These are phyloP conservation scores for Ostrea denselamellosa DNA, from an alignment of 1,140 invertebrate species.

Conservation along the genomic window DNA sequence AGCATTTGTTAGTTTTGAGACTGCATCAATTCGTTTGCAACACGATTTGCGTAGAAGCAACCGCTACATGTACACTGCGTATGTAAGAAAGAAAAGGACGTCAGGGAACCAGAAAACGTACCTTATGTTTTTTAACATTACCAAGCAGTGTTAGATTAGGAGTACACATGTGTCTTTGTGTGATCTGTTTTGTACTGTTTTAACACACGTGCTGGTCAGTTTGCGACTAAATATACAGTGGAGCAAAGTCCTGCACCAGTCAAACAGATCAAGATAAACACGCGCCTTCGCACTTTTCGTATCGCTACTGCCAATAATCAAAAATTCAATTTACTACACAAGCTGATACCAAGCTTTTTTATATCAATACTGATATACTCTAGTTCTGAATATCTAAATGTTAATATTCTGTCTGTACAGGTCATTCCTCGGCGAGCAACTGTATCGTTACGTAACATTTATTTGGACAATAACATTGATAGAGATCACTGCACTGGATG, in stretches of 20 bases:
- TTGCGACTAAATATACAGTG: too few relatives aligned
- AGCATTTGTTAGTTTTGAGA: not conserved
- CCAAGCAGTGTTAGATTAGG: too few relatives aligned
- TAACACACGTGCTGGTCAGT: too few relatives aligned
- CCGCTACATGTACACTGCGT: too few relatives aligned
- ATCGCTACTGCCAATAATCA: not conserved
- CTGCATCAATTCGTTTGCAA: not conserved
- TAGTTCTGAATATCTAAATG: not conserved
- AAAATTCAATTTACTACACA: not conserved
- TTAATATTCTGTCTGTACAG: not conserved
- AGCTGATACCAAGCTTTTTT: constrained; percentile 18
- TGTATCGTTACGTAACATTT: not conserved
- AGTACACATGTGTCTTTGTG: too few relatives aligned
- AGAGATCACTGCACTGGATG: not conserved
- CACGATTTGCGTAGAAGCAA: too few relatives aligned
- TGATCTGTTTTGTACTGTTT: too few relatives aligned
- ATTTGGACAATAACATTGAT: not conserved
- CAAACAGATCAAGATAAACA: not conserved
- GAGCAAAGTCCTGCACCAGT: not conserved
- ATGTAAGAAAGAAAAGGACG: too few relatives aligned
- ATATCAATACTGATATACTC: not conserved
- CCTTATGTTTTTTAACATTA: too few relatives aligned
- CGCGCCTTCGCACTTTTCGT: not conserved
- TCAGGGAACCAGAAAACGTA: too few relatives aligned
- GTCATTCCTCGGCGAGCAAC: not conserved